Evolutionary conservation across 2,797 vertebrate species (phyloP), one percentile per base, ranked within the genome.

Genomic region (Somateria mollissima): DNA sequence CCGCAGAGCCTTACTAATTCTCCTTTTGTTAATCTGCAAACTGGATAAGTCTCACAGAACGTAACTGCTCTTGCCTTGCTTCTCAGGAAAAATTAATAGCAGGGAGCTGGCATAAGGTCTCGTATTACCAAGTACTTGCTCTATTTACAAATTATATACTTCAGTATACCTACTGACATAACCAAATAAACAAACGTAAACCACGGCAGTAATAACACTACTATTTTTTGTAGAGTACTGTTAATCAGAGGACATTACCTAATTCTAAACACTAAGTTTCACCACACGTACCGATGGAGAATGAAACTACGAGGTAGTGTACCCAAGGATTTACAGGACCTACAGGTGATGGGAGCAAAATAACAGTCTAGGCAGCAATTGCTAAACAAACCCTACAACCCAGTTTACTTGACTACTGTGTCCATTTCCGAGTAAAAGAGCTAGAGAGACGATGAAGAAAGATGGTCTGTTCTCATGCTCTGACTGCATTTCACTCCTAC

Each of bases 21-120:
- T 92, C 72, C 76, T 93, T 97, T 96, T 95, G 92, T 90, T 97
- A 96, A 96, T 97, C 94, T 95, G 88, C 86, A 86, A 56, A 92
- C 90, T 78, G 84, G 90, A 81, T 87, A 75, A 94, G 74, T 65
- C 80, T 95, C 77, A 71, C 54, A 73, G 82, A 96, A 89, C 17
- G 39, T 19, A 95, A 70, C 83, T 83, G 72, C 70, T 76, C 60
- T 71, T 87, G 86, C 57, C 78, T 90, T 70, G 54, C 74, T 87
- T 78, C 51, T 75, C 80, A 58, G 62, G 61, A 70, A 84, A 76
- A 89, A 75, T 92, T 93, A 94, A 82, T 58, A 90, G 61, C 36
- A 79, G 47, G 36, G 69, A 95, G 84, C 54, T 90, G 83, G 53
- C 84, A 80, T 70, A 39, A 75, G 74, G 62, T 75, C 72, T 85